These are phyloP conservation scores for Megaustenia siamemsis DNA, from an alignment of 2,888 invertebrate genomes.

Conservation along the genomic window DNA sequence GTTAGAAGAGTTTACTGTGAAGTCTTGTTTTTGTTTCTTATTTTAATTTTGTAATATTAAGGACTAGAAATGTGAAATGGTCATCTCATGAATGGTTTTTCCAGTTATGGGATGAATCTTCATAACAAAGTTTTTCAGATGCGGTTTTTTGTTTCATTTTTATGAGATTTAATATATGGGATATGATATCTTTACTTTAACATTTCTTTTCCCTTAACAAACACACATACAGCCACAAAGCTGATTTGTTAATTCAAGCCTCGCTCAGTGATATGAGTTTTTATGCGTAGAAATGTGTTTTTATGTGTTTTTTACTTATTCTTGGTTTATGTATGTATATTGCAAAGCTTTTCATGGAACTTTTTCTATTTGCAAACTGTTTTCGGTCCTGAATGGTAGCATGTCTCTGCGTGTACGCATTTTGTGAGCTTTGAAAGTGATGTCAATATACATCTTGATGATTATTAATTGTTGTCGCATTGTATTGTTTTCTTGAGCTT, in stretches of 20 bases:
- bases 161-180: background rate
- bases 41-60: background rate
- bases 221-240: background rate
- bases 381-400: constrained; percentile 3
- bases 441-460: constrained; percentile 33
- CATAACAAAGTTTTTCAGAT: background rate
- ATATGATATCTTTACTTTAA: background rate
- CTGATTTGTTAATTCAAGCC: constrained; percentile 22
- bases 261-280: constrained; percentile 13
- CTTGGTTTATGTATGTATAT: constrained; percentile 21
- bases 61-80: constrained; percentile 4
- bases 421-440: constrained; percentile 17
- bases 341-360: constrained; percentile 16
- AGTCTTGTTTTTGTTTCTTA: background rate
- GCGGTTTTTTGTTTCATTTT: background rate
- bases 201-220: no score
- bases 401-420: constrained; percentile 9
- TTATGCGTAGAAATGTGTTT: background rate
- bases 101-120: background rate
- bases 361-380: constrained; percentile 18
- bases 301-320: constrained; percentile 7
- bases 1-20: background rate
- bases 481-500: background rate
- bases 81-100: background rate
- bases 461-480: constrained; percentile 5